Evolutionary conservation across 2,888 invertebrate species (phyloP), one percentile per base, ranked within the genome.

Genomic region (Chloroclysta siterata): DNA sequence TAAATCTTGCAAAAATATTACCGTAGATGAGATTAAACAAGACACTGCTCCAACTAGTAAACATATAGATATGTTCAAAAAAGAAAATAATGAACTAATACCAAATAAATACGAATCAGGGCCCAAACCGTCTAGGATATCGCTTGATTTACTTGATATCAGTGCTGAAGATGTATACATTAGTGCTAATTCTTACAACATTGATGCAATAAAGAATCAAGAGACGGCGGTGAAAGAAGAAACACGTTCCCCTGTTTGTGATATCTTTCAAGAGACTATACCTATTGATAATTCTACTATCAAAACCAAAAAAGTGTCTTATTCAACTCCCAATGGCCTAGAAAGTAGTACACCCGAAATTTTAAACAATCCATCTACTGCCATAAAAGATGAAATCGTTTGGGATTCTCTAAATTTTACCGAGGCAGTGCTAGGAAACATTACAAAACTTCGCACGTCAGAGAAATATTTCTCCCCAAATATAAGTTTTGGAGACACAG

Each of bases 401-500:
- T 91, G 91, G 91, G 91, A 89, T 68, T 83, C 92, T 50, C 74
- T 91, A 58, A 85, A 84, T 70, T 82, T 91, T 47, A 88, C 89
- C 17, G 86, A 86, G 70, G 72, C 73, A 63, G 81, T 78, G 36
- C 74, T 88, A 48, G 77, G 81, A 57, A 86, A 87, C 71, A 78
- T 88, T 55, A 82, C 84, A 39, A 89, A 85, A 72, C 44, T 79
- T 44, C 81, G 77, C 6, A 74, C 73, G 22, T 75, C 81, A 5
- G 78, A 79, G 33, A 83, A 82, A 66, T 74, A 78, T 42, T 82
- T 79, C 72, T 90, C 90, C 39, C 90, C 91, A 1, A 87, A 90
- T 65, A 81, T 89, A 42, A 88, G 85, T 77, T 87, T 89, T 67
- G 84, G 83, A 51, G 86, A 87, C 54, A 65, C 67, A 50, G 83